Evolutionary conservation across 2,888 invertebrate genomes (phyloP).

Genomic region (Carcina quercana): DNA sequence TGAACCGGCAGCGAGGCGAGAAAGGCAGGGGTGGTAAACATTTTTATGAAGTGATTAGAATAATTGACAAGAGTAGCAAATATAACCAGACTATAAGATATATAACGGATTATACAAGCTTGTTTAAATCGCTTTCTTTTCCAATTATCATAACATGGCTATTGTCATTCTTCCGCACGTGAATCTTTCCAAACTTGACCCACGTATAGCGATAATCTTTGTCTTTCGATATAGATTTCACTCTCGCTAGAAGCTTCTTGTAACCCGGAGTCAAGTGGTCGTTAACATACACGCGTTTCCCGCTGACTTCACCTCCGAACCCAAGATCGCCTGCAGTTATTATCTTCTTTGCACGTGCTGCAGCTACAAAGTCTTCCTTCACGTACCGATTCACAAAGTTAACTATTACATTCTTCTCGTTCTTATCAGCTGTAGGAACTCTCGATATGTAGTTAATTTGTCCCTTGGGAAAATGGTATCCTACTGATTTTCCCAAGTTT

Average conservation of each 20-base stretch:
- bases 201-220: conserved; percentile 7
- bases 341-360: conserved; percentile 3
- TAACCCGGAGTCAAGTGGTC: conserved; percentile 5
- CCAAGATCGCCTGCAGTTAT: neutral
- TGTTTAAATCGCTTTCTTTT: conserved; percentile 2
- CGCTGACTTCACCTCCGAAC: neutral
- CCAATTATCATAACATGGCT: conserved; percentile 4
- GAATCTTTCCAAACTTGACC: conserved; percentile 13
- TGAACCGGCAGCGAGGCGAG: too few species aligned
- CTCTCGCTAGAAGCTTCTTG: conserved; percentile 7
- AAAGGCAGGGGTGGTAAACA: too few species aligned
- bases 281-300: conserved; percentile 1
- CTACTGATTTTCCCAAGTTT: neutral
- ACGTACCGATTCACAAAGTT: conserved; percentile 11
- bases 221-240: conserved; percentile 8
- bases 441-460: conserved; percentile 10
- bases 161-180: conserved; percentile 11
- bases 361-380: conserved; percentile 13
- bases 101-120: neutral
- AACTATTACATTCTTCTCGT: conserved; percentile 10
- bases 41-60: too few species aligned
- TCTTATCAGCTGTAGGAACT: conserved; percentile 4
- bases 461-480: neutral
- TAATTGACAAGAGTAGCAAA: too few species aligned
- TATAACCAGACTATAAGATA: neutral